Evolutionary conservation across 2,113 vertebrate species (phyloP), one percentile per base, ranked within the genome.

Genomic region (Xiphophorus couchianus): DNA sequence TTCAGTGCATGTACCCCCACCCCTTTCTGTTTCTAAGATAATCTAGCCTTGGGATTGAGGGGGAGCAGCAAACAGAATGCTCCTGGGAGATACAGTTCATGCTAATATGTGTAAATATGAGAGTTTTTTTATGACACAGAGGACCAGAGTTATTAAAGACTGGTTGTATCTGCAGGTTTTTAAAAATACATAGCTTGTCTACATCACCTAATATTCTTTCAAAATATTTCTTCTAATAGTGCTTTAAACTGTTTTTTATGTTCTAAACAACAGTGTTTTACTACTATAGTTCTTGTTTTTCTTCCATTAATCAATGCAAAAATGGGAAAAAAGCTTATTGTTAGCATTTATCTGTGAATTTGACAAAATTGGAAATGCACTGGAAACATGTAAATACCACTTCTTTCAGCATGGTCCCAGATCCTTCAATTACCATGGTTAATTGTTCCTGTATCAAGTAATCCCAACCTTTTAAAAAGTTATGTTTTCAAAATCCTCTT

Each of bases 21-120:
- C 35, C 63, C 29, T 14, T 39, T 74, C 69, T 73, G 54, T 90
- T 78, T 88, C 81, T 82, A 60, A 74, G 79, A 83, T 89, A 77
- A 91, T 89, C 81, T 87, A 77, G 83, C 84, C 75, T 78, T 86
- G 77, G 80, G 85, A 89, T 71, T 88, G 84, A 85, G 76, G 75
- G 82, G 84, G 76, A 71, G 80, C 68, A 81, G 39, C 77, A 68
- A 88, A 80, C 42, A 71, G 42, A 73, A 77, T 82, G 84, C 83
- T 85, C 77, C 62, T 29, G 74, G 81, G 86, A 88, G 81, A 88
- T 86, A 76, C 25, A 48, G 71, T 74, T n/a, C 4, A 7, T 77
- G 69, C 63, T 48, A 60, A 71, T 73, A 78, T 82, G 70, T 61
- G 63, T 74, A 63, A 54, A 39, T 81, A 27, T 80, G 42, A 54